Percentiles rank a stretch among this genome's conserved stretches.
Conservation (phyloP, 2,797 vertebrate species). For the Sus cebifrons region DNA sequence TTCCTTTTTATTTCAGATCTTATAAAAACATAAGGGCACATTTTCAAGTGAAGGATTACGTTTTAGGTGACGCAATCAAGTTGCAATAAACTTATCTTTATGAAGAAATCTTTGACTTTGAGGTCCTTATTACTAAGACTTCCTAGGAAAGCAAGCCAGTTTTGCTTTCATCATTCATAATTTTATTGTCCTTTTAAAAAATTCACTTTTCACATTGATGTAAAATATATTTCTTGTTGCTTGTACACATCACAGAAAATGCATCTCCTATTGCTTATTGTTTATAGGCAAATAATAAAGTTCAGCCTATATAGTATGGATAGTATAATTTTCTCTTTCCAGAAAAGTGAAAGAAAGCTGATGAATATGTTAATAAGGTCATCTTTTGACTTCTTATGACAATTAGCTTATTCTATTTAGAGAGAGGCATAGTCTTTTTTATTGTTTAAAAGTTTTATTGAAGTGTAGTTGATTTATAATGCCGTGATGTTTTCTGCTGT, state of each 20-base stretch:
- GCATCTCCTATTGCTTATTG: not conserved
- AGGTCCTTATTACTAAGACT: slow-evolving; percentile 70
- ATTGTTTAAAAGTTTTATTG: too few relatives aligned
- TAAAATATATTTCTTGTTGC: not conserved
- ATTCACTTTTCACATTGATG: slow-evolving; percentile 53
- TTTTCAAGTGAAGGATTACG: slow-evolving; percentile 72
- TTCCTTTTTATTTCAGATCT: slow-evolving; percentile 79
- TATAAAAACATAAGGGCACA: slow-evolving; percentile 77
- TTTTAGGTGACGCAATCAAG: slow-evolving; percentile 81
- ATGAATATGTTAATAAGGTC: slow-evolving; percentile 72
- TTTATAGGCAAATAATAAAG: slow-evolving; percentile 54
- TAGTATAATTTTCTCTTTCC: not conserved
- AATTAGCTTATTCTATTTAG: slow-evolving; percentile 81
- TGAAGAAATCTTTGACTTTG: slow-evolving; percentile 79
- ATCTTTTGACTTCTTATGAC: slow-evolving; percentile 79
- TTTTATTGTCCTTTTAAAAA: slow-evolving; percentile 63
- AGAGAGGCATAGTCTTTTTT: slow-evolving; percentile 50
- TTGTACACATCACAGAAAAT: too few relatives aligned
- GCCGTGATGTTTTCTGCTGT: too few relatives aligned
- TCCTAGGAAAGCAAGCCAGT: slow-evolving; percentile 45
- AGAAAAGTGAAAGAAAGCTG: slow-evolving; percentile 66
- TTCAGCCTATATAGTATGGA: not conserved
- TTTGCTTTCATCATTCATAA: slow-evolving; percentile 69
- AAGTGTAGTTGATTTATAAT: too few relatives aligned
- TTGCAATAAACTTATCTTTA: slow-evolving; percentile 79